These are phyloP conservation scores for Drosophila azteca DNA, from an alignment of 1,140 invertebrate species.

Conservation along the genomic window DNA sequence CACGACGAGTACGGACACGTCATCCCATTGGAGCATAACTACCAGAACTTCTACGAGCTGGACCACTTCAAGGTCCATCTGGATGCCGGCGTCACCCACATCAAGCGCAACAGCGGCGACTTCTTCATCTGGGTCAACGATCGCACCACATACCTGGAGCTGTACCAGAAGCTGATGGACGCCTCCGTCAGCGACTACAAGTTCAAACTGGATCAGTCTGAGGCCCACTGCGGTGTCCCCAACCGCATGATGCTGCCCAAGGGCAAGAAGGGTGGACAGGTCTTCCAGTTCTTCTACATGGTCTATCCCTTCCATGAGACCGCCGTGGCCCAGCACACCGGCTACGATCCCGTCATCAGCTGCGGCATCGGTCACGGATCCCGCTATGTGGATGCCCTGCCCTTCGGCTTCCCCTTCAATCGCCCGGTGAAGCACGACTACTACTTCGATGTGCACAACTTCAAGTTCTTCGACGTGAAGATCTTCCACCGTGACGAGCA, in stretches of 20 bases:
- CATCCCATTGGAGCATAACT: slow-evolving; percentile 73
- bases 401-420: slow-evolving; percentile 89
- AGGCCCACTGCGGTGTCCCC: slow-evolving; percentile 86
- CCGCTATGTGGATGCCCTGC: slow-evolving; percentile 84
- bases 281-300: slow-evolving; percentile 87
- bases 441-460: slow-evolving; percentile 87
- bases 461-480: slow-evolving; percentile 87
- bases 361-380: slow-evolving; percentile 83
- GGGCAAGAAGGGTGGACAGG: slow-evolving; percentile 87
- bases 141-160: slow-evolving; percentile 76
- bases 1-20: slow-evolving; percentile 84
- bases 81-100: slow-evolving; percentile 63
- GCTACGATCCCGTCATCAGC: slow-evolving; percentile 69
- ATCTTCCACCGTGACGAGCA: slow-evolving; percentile 86
- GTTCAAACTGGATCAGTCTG: slow-evolving; percentile 84
- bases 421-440: slow-evolving; percentile 85
- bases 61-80: slow-evolving; percentile 78
- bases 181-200: slow-evolving; percentile 84
- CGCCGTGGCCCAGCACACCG: slow-evolving; percentile 66
- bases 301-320: slow-evolving; percentile 85
- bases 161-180: slow-evolving; percentile 79
- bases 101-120: slow-evolving; percentile 74
- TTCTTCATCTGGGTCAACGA: slow-evolving; percentile 76
- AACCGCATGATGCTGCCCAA: slow-evolving; percentile 88
- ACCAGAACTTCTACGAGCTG: slow-evolving; percentile 81